A percentile compares a stretch with the other conserved stretches of the same genome.
Conservation (phyloP, 2,113 vertebrate genomes). For the Megaleporinus macrocephalus region DNA sequence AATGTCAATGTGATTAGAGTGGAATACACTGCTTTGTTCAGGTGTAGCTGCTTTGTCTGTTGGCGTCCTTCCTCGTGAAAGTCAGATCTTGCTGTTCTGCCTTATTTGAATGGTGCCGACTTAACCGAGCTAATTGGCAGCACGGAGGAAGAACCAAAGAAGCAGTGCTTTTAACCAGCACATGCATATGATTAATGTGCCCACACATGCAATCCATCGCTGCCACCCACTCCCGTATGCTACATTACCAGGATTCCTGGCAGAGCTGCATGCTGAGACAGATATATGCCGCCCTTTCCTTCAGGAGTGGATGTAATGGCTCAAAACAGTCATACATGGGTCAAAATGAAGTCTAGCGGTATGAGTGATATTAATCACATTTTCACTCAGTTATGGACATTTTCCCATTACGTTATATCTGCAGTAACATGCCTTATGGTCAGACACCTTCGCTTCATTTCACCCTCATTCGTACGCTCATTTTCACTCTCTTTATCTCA, state of each 20-base stretch:
- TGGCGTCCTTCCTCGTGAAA: slow-evolving; percentile 5
- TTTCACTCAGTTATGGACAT: slow-evolving; percentile 29
- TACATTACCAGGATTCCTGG: slow-evolving; percentile 46
- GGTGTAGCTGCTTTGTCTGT: slow-evolving; percentile 24
- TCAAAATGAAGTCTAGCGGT: slow-evolving; percentile 47
- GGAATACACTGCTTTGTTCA: slow-evolving; percentile 27
- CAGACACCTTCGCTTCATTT: slow-evolving; percentile 19
- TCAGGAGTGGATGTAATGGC: slow-evolving; percentile 46
- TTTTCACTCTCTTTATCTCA: slow-evolving; percentile 9
- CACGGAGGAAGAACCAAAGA: slow-evolving; percentile 22
- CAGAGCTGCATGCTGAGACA: slow-evolving; percentile 35
- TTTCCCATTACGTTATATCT: slow-evolving; percentile 25
- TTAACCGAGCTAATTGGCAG: neutral
- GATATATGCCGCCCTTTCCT: slow-evolving; percentile 39
- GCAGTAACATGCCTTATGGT: slow-evolving; percentile 25
- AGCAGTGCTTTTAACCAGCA: slow-evolving; percentile 36
- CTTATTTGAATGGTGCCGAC: slow-evolving; percentile 14
- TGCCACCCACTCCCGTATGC: slow-evolving; percentile 40
- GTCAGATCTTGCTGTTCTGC: slow-evolving; percentile 15
- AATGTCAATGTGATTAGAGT: slow-evolving; percentile 21
- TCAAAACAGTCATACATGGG: slow-evolving; percentile 42
- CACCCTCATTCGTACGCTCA: neutral
- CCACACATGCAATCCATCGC: slow-evolving; percentile 43
- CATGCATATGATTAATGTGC: slow-evolving; percentile 56
- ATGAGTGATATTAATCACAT: slow-evolving; percentile 42